Evolutionary conservation across 1,140 invertebrate genomes (phyloP), one percentile per base, ranked within the genome.

Genomic region (Aradophagus sp.): DNA sequence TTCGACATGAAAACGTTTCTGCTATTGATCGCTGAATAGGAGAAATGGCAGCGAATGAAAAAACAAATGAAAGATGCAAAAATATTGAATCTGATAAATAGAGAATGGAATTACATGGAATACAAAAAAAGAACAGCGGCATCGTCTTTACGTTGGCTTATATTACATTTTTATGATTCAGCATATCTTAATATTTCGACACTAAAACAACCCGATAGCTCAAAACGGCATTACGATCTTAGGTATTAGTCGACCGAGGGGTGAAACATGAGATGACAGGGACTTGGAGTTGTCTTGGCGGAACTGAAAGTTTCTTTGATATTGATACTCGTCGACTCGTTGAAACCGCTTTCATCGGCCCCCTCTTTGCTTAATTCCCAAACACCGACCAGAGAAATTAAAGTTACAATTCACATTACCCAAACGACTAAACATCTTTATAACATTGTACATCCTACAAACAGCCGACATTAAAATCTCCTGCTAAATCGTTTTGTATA

Each of bases 251-350:
- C 32, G 58, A 36, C 14, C 11, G 39, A 72, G 68, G 70, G 63
- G 34, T 17, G 27, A 13, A 15, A 16, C 35, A 16, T n/a, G 38
- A 65, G 59, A 65, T 71, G 59, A 71, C 63, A 71, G 67, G 53
- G 23, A 62, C n/a, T 34, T 11, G 10, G 11, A 56, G 41, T 56
- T 68, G 55, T 61, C 55, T 68, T 68, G 48, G 20, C 42, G 34
- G 19, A 68, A 41, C 55, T 19, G 41, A 61, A 68, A 61, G 26
- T 70, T 70, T 63, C 66, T 70, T 62, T 70, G 66, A 70, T 62
- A 70, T 56, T 45, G 66, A 70, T 62, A 58, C 52, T n/a, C 48
- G 35, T 52, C 36, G 44, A 56, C 48, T 69, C 44, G 52, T 44
- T 44, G 16, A 50, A 69, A 69, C 52, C 66, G 66, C 66, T 62